These are phyloP conservation scores for Yoshiicerus persimilis DNA, from an alignment of 1,140 invertebrate genomes.

Conservation along the genomic window DNA sequence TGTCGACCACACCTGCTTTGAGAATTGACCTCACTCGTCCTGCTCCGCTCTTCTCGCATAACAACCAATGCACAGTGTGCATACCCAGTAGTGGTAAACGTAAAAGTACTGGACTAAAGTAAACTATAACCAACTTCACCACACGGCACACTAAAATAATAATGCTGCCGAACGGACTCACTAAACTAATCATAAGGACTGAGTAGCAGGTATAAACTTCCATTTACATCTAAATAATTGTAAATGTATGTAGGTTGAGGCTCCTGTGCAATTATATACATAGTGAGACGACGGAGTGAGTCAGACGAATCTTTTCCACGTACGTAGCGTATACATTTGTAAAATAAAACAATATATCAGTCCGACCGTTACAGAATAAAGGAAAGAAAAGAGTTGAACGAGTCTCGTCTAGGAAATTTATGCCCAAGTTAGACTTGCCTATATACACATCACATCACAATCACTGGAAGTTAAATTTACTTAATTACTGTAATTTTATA, in stretches of 20 bases:
- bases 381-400: background rate
- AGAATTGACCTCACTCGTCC: constrained; percentile 5
- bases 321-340: background rate
- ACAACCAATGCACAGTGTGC: background rate
- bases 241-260: constrained; percentile 10
- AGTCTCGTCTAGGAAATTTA: background rate
- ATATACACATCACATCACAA: background rate
- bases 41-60: background rate
- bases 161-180: background rate
- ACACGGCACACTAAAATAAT: no score
- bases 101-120: background rate
- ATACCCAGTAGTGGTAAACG: background rate
- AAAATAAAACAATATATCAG: background rate
- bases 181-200: background rate
- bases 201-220: background rate
- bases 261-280: background rate
- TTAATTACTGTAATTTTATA: constrained; percentile 48
- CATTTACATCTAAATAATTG: constrained; percentile 20
- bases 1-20: constrained; percentile 13
- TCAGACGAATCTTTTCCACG: background rate
- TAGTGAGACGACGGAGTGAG: background rate
- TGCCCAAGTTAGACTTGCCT: background rate
- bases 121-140: no score
- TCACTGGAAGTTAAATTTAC: constrained; percentile 33
- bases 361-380: background rate